Base-by-base conservation (phyloP, 2,797 vertebrate genomes). In the Hafferia zeledoni region DNA sequence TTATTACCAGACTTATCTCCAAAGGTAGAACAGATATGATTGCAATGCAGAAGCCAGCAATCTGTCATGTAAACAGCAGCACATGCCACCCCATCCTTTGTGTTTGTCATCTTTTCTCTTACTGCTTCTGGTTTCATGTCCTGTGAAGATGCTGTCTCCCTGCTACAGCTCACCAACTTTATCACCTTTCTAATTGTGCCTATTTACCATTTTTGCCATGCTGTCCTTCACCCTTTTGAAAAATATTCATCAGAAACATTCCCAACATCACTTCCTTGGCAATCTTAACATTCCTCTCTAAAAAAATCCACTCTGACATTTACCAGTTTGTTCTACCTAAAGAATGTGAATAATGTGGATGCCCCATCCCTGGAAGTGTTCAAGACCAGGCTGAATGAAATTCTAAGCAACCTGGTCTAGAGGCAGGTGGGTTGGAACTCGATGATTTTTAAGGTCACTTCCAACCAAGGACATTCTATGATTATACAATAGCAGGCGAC, bases 41-140 rank as follows among this genome's bases (percentile, higher is more conserved):
- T 23, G 18, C 18, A 49, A 20, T 0, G 0, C 7, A 33, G 17
- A 28, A 10, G 20, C 5, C 37, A 72, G 24, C 5, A 9, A 7
- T 13, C 41, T 35, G 4, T 16, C 20, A 17, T 2, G 0, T 18
- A 68, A 49, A 13, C 57, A 13, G 35, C 0, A 71, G 27, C 33
- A 53, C 18, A 5, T 2, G 17, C 19, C 27, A 23, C 31, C 47
- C 35, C 10, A 2, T 8, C 10, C 23, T 59, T 64, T 11, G 41
- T 18, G 27, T 17, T 55, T 0, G 0, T 16, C 1, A 0, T 27
- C 25, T 74, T 56, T 44, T 11, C 31, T 50, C 44, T 55, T 30
- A 17, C 28, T 31, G 31, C 16, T 18, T 63, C 35, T 11, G 14
- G 6, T 57, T 47, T n/a, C 50, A 30, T 0, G 0, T 3, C 4